A percentile compares a stretch with the other conserved stretches of the same genome.
Evolutionary conservation across 2,888 invertebrate species (phyloP).

Genomic region (Lasioglossum vierecki): DNA sequence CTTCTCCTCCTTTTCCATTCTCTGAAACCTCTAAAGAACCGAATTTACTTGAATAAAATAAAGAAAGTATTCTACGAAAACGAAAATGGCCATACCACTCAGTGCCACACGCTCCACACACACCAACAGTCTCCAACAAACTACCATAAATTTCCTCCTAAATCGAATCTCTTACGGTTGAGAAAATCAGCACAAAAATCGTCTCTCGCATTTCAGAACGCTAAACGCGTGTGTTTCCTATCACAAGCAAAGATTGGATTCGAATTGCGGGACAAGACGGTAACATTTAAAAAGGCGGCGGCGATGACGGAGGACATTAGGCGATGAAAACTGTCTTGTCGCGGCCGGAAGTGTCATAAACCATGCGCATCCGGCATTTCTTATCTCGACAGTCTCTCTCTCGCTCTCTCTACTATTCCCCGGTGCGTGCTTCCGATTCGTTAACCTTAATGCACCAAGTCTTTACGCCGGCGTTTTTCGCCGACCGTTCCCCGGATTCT

Average conservation of each 20-base stretch:
- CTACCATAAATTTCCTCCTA: background rate
- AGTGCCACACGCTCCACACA: background rate
- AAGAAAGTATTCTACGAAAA: background rate
- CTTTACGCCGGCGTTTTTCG: slow-evolving; percentile 63
- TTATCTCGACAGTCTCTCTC: slow-evolving; percentile 57
- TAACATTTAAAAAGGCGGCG: slow-evolving; percentile 19
- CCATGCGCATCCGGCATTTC: slow-evolving; percentile 67
- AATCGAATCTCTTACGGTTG: slow-evolving; percentile 1
- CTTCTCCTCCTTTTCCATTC: background rate
- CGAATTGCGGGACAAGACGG: background rate
- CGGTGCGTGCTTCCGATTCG: slow-evolving; percentile 73
- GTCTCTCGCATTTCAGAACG: background rate
- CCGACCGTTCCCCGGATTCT: slow-evolving; percentile 1
- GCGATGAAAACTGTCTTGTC: slow-evolving; percentile 48
- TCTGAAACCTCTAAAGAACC: background rate
- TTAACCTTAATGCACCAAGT: slow-evolving; percentile 74
- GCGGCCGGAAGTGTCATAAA: slow-evolving; percentile 70
- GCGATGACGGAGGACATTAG: slow-evolving; percentile 58
- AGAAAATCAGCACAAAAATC: background rate
- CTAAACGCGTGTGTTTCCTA: background rate
- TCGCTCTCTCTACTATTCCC: slow-evolving; percentile 52
- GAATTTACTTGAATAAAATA: background rate
- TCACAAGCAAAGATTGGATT: background rate
- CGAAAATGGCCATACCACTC: background rate
- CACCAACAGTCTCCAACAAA: background rate